Percentiles rank a stretch among this genome's conserved stretches.
Conservation (phyloP, 2,797 vertebrate genomes). For the Aeoliscus strigatus region DNA sequence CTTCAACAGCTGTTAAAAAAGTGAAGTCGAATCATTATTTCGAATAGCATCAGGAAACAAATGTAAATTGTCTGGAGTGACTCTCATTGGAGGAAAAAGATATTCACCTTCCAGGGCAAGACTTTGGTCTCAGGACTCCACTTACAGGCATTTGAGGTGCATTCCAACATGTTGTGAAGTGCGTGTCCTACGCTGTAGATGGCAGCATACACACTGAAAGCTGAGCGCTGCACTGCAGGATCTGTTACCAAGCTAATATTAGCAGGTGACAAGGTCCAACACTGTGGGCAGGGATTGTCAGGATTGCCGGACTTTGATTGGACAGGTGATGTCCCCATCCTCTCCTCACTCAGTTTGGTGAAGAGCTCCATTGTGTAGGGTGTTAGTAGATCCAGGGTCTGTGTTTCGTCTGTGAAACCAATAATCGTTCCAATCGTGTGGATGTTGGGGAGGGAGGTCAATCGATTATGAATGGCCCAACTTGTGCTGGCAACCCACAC, state of each 20-base stretch:
- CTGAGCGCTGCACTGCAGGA: conserved; percentile 28
- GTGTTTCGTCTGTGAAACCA: conserved; percentile 69
- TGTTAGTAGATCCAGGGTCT: conserved; percentile 56
- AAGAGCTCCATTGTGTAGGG: conserved; percentile 64
- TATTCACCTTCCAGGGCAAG: conserved; percentile 82
- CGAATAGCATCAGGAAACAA: too few species aligned
- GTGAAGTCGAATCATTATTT: background rate
- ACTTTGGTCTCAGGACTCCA: conserved; percentile 42
- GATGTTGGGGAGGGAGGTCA: conserved; percentile 63
- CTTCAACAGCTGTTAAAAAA: conserved; percentile 78
- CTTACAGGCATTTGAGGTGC: conserved; percentile 64
- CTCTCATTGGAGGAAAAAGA: background rate
- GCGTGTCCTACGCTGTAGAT: conserved; percentile 81
- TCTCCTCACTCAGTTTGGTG: conserved; percentile 52
- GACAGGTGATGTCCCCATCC: accelerated
- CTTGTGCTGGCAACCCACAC: conserved; percentile 86
- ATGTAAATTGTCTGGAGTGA: background rate
- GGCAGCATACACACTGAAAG: conserved; percentile 77
- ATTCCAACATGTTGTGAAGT: conserved; percentile 79
- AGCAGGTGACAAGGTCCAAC: conserved; percentile 57
- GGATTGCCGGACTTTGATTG: background rate
- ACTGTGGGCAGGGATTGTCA: conserved; percentile 69
- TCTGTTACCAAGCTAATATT: conserved; percentile 59
- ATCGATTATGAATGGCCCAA: conserved; percentile 68
- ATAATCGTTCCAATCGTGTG: conserved; percentile 79